Evolutionary conservation across 2,797 vertebrate species (phyloP).

Genomic region (Enteromius mattozi): DNA sequence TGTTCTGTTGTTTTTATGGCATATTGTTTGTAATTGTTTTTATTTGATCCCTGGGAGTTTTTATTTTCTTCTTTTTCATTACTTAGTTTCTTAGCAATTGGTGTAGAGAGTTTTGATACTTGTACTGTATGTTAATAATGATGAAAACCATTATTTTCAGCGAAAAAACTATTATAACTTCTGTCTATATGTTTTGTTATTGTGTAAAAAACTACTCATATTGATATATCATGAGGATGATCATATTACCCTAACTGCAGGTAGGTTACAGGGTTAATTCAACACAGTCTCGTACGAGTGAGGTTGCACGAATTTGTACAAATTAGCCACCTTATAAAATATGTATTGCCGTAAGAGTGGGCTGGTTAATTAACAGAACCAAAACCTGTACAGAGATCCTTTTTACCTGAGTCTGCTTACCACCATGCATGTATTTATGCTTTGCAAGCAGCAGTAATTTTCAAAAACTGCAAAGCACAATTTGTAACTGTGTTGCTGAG

Average conservation of each 20-base stretch:
- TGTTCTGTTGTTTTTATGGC: not conserved
- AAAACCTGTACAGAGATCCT: not conserved
- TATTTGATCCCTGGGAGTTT: not conserved
- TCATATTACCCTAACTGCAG: not conserved
- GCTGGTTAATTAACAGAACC: not conserved
- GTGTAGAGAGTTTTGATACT: not conserved
- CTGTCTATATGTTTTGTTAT: not conserved
- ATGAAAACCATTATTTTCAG: not conserved
- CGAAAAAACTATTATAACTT: not conserved
- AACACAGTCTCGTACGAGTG: too few species aligned
- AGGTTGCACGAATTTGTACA: too few species aligned
- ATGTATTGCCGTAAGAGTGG: too few species aligned
- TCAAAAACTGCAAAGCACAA: slow-evolving; percentile 7
- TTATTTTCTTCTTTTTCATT: not conserved
- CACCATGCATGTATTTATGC: not conserved
- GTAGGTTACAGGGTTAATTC: not conserved
- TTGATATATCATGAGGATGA: not conserved
- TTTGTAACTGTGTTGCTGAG: slow-evolving; percentile 1
- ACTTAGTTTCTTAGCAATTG: not conserved
- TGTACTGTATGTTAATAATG: not conserved
- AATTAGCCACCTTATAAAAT: too few species aligned
- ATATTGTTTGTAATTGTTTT: not conserved
- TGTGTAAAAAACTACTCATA: not conserved
- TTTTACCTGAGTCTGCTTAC: not conserved
- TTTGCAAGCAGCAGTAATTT: slow-evolving; percentile 9